Evolutionary conservation across 64 coral and sea anemone genomes (phyloP), one percentile per base, ranked within the genome.

Genomic region (Anthopleura sola): DNA sequence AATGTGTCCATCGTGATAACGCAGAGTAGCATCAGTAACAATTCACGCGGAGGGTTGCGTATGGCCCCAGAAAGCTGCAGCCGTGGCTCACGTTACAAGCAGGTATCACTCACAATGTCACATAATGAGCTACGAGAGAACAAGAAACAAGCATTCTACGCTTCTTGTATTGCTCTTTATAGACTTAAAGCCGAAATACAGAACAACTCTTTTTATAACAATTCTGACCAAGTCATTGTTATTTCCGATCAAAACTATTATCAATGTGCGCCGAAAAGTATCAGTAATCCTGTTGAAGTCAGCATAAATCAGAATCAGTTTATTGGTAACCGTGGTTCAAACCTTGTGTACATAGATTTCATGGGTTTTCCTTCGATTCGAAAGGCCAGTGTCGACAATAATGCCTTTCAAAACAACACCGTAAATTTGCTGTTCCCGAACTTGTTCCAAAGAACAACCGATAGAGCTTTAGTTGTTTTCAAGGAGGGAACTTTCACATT

Each of bases 401-500:
- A 95, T 53, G 69, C 80, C 9, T 95, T 91, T 55, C 68, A 53
- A 80, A 54, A 85, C 28, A 95, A 95, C 16, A 90, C 20, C 6
- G 66, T 2, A 3, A 84, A 23, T 68, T 44, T 89, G 46, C 47
- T 81, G 20, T 95, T 85, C 51, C 88, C 88, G 9, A 66, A 78
- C 26, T 80, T 90, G 21, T 95, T 88, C 68, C 66, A 53, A 81
- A 76, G 93, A 21, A 50, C 80, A 8, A 85, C 85, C 36, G 84
- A 75, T 37, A 75, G 78, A 36, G 88, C 84, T 21, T 19, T 90
- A 7, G 36, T 95, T 19, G 86, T 84, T 44, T 37, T 95, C 9
- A 88, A 91, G 87, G 93, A 87, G 19, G 93, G 93, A 10, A 95
- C 15, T 34, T 95, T 95, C 37, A 81, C 69, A 24, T 55, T 95